These are phyloP conservation scores for Parapristionchus giblindavisi DNA, from an alignment of 2,888 invertebrate genomes.

Conservation along the genomic window DNA sequence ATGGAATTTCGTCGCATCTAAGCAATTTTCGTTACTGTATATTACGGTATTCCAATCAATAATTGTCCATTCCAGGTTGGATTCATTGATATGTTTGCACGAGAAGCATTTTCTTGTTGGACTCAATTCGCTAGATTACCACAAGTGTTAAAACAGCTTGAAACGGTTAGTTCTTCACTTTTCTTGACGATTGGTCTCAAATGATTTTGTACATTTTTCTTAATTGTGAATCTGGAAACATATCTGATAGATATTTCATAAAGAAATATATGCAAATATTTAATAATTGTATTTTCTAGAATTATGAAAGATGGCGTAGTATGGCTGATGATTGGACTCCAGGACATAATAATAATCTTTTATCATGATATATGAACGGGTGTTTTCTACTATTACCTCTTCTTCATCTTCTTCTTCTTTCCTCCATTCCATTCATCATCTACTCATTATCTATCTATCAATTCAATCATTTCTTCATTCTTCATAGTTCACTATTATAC, in stretches of 20 bases:
- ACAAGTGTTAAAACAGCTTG: conserved; percentile 60
- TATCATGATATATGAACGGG: conserved; percentile 5
- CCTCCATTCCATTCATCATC: conserved; percentile 21
- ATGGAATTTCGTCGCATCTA: too few relatives aligned
- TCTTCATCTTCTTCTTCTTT: background rate
- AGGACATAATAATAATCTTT: conserved; percentile 52
- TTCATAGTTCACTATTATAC: too few relatives aligned
- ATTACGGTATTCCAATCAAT: background rate
- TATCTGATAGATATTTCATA: too few relatives aligned
- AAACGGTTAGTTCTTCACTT: conserved; percentile 39
- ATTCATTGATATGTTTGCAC: conserved; percentile 95
- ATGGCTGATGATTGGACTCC: conserved; percentile 62
- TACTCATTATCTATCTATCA: too few relatives aligned
- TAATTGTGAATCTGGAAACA: too few relatives aligned
- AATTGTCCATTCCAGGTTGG: conserved; percentile 41
- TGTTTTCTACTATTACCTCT: background rate
- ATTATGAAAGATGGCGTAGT: conserved; percentile 66
- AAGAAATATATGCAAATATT: too few relatives aligned
- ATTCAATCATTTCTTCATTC: too few relatives aligned
- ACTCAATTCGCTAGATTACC: conserved; percentile 74
- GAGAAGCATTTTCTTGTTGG: conserved; percentile 97
- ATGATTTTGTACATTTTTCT: too few relatives aligned
- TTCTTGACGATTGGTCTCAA: too few relatives aligned
- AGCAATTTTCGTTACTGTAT: background rate
- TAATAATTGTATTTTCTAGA: conserved; percentile 41